phyloP scores from a whole-genome alignment of 2,113 vertebrate species.

The Neoarius graeffei region DNA sequence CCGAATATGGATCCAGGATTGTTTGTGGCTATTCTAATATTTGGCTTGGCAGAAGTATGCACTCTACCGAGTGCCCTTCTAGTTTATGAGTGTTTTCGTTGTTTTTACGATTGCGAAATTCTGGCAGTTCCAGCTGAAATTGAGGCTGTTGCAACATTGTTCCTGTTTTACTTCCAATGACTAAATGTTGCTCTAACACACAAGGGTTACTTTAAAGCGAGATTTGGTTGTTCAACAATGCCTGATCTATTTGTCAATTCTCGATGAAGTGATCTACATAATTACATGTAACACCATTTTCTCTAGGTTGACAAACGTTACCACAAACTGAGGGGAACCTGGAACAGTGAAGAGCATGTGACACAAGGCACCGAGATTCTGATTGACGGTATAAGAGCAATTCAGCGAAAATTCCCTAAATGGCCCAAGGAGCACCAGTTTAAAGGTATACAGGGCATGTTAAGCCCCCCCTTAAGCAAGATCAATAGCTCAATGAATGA shows the following conservation, averaged over 20 bases:
- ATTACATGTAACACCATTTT: not conserved
- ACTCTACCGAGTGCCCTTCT: too few relatives aligned
- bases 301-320: constrained; percentile 68
- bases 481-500: not conserved
- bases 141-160: not conserved
- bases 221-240: not conserved
- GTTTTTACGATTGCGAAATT: not conserved
- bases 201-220: not conserved
- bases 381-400: constrained; percentile 46
- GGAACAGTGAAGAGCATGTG: constrained; percentile 74
- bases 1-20: too few relatives aligned
- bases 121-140: not conserved
- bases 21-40: too few relatives aligned
- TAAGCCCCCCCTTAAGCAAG: not conserved
- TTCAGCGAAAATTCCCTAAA: constrained; percentile 67
- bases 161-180: not conserved
- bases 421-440: constrained; percentile 71
- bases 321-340: constrained; percentile 59
- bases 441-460: constrained; percentile 66
- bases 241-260: not conserved
- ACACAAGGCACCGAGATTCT: constrained; percentile 72
- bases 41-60: too few relatives aligned
- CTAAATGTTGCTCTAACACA: not conserved
- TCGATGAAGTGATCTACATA: not conserved
- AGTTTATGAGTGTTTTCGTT: too few relatives aligned